Conservation (phyloP, 2,113 vertebrate species). For the Australoheros scitulus region DNA sequence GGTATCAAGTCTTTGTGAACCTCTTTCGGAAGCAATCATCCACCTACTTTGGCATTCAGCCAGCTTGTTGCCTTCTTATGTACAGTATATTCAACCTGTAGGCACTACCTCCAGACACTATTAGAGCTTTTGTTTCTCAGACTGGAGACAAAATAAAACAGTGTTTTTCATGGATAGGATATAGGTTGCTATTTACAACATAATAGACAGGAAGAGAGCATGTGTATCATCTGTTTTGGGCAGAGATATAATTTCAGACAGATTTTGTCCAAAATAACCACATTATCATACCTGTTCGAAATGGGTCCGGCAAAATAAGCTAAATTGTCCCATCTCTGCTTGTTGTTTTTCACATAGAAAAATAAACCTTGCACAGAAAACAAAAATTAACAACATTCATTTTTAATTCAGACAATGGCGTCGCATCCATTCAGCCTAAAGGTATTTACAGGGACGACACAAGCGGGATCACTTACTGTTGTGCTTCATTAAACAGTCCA, state of each 20-base stretch:
- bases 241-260: background rate
- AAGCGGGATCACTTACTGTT: background rate
- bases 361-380: background rate
- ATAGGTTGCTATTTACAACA: background rate
- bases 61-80: background rate
- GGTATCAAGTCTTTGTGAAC: background rate
- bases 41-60: background rate
- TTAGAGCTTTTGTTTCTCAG: background rate
- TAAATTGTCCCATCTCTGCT: background rate
- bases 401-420: rapidly evolving
- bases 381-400: background rate
- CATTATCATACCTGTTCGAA: background rate
- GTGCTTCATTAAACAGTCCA: background rate
- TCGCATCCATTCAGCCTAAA: background rate
- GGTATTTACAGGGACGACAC: background rate
- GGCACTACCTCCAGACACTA: background rate
- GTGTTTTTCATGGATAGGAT: background rate
- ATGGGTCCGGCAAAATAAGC: background rate
- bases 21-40: background rate
- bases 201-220: background rate
- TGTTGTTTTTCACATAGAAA: background rate
- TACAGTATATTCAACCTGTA: background rate
- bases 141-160: background rate
- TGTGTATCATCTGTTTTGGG: background rate
- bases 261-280: background rate